Percentiles rank a stretch among this genome's conserved stretches.
These are phyloP conservation scores for Trichomalopsis sarcophagae DNA, from an alignment of 1,140 invertebrate species.

Conservation along the genomic window DNA sequence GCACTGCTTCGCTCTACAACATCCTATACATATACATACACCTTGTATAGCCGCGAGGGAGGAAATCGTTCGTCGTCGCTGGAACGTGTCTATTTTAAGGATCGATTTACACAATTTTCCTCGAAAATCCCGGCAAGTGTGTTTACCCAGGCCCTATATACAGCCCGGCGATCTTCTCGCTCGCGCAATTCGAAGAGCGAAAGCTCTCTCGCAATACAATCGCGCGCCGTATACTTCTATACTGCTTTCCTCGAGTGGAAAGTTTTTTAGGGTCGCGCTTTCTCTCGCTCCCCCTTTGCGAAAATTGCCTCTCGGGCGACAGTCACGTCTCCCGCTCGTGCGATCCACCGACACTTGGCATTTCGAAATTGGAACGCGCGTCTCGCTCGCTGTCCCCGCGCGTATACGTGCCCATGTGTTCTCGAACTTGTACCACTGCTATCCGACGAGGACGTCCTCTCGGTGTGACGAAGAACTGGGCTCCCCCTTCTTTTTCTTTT, in stretches of 20 bases:
- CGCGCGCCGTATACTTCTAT: neutral
- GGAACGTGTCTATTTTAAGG: slow-evolving; percentile 23
- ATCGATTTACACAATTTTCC: slow-evolving; percentile 30
- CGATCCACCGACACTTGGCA: slow-evolving; percentile 27
- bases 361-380: slow-evolving; percentile 33
- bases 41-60: too few relatives aligned
- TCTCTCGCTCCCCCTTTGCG: neutral
- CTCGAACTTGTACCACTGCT: neutral
- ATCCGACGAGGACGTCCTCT: too few relatives aligned
- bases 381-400: neutral
- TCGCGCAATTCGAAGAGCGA: neutral
- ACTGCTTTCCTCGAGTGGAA: neutral
- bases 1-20: neutral
- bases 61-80: neutral
- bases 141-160: neutral
- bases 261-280: slow-evolving; percentile 15
- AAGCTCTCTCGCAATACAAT: neutral
- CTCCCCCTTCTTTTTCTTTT: neutral
- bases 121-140: neutral
- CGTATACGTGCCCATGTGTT: neutral
- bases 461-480: neutral
- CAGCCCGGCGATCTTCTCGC: neutral
- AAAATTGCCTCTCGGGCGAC: slow-evolving; percentile 23
- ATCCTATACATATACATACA: too few relatives aligned
- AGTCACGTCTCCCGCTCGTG: slow-evolving; percentile 23